Base-by-base conservation (phyloP, 1,140 invertebrate genomes). In the Plectrocnemia conspersa region DNA sequence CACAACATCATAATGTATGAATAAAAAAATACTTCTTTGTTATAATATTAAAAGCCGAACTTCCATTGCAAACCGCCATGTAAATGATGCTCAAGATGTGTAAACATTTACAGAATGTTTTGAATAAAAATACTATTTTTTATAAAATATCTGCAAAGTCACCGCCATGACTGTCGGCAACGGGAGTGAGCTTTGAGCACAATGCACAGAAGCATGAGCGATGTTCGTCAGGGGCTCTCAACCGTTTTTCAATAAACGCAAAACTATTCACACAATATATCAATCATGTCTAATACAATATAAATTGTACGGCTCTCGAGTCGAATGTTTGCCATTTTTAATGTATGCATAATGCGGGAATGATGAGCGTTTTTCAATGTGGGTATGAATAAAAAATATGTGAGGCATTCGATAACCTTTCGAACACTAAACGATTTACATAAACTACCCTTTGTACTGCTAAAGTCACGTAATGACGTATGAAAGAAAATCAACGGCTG, bases 111-210 rank as follows among this genome's bases (percentile, higher is more conserved):
- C 16, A 23, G 15, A 27, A 27, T 36, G 25, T 49, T 59, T 54
- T 54, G 52, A 59, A 59, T 59, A 59, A 38, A 44, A 54, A 59
- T 54, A 45, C 24, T 21, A 54, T 59, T 59, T 59, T 59, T 59
- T 48, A 59, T 44, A 52, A n/a, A 42, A 50, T 49, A 45, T 55
- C 55, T 25, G 57, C 52, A 54, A 22, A 59, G 57, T 59, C 57
- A 59, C 33, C 35, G 33, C 7, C 33, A 33, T 21, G 33, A 38
- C 47, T 50, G 47, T 50, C 47, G 22, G 24, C 21, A 35, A 45
- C 13, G 56, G 56, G 57, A 59, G 52, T 54, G 57, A 59, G 16
- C 47, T 11, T 11, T 10, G 44, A 32, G 29, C 32, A 49, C 47
- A 50, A 50, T 38, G 33, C 29, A 50, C 32, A 35, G 33, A 22